Percentiles rank a stretch among this genome's conserved stretches.
Evolutionary conservation across 2,113 vertebrate genomes (phyloP).

Genomic region (Delphinapterus leucas): DNA sequence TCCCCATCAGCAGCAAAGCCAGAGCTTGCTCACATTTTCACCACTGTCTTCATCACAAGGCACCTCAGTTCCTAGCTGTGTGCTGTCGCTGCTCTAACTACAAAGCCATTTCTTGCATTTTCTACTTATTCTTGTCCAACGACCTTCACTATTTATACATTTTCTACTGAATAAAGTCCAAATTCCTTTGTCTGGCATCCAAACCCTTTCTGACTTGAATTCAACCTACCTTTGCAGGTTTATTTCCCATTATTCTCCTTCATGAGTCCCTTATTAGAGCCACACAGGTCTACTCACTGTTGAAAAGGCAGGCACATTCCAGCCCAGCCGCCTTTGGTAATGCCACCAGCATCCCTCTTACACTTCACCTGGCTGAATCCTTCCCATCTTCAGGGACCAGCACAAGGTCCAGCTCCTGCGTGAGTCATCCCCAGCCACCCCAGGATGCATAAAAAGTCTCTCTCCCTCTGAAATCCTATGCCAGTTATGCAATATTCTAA

Average conservation of each 20-base stretch:
- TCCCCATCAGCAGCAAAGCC: not conserved
- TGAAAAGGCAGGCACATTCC: not conserved
- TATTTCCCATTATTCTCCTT: not conserved
- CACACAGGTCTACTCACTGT: not conserved
- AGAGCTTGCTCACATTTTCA: not conserved
- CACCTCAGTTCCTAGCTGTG: not conserved
- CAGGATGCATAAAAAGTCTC: not conserved
- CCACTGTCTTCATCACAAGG: not conserved
- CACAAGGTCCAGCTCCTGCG: not conserved
- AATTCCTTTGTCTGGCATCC: not conserved
- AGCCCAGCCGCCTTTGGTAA: not conserved
- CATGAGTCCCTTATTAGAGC: not conserved
- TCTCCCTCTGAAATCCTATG: not conserved
- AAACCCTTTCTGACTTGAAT: not conserved
- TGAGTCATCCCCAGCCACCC: not conserved
- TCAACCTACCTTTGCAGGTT: not conserved
- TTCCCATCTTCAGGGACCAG: not conserved
- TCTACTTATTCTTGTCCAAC: not conserved
- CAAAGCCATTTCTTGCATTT: not conserved
- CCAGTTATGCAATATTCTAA: not conserved
- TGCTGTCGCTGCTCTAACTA: not conserved
- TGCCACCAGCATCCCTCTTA: not conserved
- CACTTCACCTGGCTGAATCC: not conserved
- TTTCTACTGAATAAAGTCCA: not conserved
- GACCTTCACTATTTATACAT: not conserved